Base-by-base conservation (phyloP, 1,140 invertebrate genomes). In the Mizuhopecten yessoensis region DNA sequence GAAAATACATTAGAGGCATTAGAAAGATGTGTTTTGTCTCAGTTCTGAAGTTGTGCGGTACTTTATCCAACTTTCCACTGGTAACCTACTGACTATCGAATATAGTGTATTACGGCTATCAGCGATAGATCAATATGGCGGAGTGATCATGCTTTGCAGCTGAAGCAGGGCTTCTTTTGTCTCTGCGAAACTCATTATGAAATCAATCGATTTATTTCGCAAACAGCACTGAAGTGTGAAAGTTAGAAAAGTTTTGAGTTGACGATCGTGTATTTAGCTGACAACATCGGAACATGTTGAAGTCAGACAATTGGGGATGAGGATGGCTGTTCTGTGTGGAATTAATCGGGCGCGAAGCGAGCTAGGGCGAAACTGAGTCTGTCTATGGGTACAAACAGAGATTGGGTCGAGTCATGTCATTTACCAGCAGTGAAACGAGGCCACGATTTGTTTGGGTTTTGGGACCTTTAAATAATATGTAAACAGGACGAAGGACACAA, bases 91-190 rank as follows among this genome's bases (percentile, higher is more conserved):
- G 57, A 75, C 57, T 75, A 75, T 75, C 29, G 57, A 75, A n/a
- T 57, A 57, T 75, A 29, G 57, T 75, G 57, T 75, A 75, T 75
- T 75, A 75, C 36, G 57, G 57, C 86, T 91, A 91, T 91, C 87
- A 88, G 87, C 87, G 29, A 91, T 89, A 87, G 89, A 91, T 91
- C 90, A 91, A 92, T 90, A 92, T 90, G 90, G 90, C 92, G 57
- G 57, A 75, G 57, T 75, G 57, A 75, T 75, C 57, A 75, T 29
- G 57, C 57, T 75, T 75, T 75, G 57, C 57, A 75, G 57, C 57
- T 75, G 57, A 75, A 75, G 57, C 57, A 75, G 57, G 29, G 23
- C 5, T 75, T 75, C 57, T 75, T 75, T 75, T 75, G 57, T 75
- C 57, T 75, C 57, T n/a, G 29, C 29, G 29, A 75, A 75, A 75